Evolutionary conservation across 2,888 invertebrate species (phyloP).

Genomic region (Heliothis peltigera): DNA sequence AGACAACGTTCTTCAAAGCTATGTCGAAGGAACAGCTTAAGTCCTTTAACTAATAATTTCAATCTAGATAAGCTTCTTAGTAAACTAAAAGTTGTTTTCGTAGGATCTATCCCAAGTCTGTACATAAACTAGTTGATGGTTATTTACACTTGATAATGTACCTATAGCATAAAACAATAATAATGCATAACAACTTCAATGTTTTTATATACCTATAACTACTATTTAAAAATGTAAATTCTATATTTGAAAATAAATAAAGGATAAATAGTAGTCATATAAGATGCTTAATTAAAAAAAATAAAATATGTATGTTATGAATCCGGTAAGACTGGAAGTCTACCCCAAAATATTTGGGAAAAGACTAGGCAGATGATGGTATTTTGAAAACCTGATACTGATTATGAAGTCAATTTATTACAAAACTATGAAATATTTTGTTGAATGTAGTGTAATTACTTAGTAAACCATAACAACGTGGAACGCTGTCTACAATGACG

Average conservation of each 20-base stretch:
- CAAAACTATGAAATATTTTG: not conserved
- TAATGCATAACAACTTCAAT: no score
- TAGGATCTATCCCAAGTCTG: not conserved
- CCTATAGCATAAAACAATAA: not conserved
- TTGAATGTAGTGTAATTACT: not conserved
- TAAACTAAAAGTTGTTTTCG: not conserved
- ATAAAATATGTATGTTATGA: no score
- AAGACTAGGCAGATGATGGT: no score
- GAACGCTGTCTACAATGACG: not conserved
- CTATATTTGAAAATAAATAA: no score
- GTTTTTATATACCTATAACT: no score
- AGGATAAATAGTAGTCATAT: no score
- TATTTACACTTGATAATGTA: not conserved
- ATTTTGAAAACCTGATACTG: no score
- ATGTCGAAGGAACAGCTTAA: not conserved
- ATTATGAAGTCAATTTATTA: not conserved
- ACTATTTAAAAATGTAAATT: no score
- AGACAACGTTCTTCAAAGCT: no score
- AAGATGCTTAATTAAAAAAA: no score
- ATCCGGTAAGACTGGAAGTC: no score
- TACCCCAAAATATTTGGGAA: no score
- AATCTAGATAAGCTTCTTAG: constrained; percentile 27
- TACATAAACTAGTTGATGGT: not conserved
- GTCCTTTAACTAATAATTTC: constrained; percentile 18
- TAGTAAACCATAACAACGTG: not conserved